These are phyloP conservation scores for Tychaedon coryphoeus DNA, from an alignment of 2,113 vertebrate genomes.

Conservation along the genomic window DNA sequence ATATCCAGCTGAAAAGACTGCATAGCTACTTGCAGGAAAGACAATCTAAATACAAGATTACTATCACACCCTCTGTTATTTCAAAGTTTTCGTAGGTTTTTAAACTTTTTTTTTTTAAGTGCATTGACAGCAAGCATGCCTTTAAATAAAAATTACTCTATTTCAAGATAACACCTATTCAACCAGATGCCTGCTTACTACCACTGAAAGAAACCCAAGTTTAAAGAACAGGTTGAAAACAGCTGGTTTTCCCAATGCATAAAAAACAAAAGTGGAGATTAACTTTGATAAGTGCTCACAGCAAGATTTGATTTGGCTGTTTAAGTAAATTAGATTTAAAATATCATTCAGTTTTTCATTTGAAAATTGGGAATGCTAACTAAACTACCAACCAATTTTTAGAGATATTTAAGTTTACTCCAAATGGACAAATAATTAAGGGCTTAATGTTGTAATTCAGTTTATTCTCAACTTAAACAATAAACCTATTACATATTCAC, in stretches of 20 bases:
- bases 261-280: not conserved
- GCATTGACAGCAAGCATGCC: not conserved
- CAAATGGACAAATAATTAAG: conserved; percentile 66
- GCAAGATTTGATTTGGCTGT: not conserved
- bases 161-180: not conserved
- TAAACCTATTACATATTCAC: conserved; percentile 57
- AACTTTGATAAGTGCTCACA: not conserved
- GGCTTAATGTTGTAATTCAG: conserved; percentile 28
- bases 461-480: conserved; percentile 55
- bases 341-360: conserved; percentile 43
- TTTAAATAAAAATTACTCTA: not conserved
- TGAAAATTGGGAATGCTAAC: conserved; percentile 24
- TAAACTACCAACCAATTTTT: conserved; percentile 29
- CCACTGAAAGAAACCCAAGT: not conserved
- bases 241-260: not conserved
- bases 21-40: not conserved
- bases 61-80: not conserved
- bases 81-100: not conserved
- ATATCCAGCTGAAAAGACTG: not conserved
- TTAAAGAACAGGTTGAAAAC: not conserved
- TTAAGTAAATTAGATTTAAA: conserved; percentile 27
- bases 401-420: conserved; percentile 34
- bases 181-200: not conserved
- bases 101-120: not conserved
- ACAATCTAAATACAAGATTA: not conserved